Evolutionary conservation across 2,113 vertebrate species (phyloP).

Genomic region (Bubo scandiacus): DNA sequence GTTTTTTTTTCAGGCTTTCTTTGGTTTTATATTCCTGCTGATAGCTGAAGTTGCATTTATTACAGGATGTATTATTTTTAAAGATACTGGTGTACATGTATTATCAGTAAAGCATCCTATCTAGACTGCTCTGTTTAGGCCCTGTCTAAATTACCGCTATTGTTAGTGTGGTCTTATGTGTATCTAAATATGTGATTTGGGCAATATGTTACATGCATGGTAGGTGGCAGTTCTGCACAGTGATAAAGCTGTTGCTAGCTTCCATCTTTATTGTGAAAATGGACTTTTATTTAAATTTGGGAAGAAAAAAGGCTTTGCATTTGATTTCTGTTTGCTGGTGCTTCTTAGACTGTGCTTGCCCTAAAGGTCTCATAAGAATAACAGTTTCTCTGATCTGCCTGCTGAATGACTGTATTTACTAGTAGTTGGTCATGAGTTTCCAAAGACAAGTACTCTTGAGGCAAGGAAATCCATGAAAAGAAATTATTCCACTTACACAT

Average conservation of each 20-base stretch:
- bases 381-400: not conserved
- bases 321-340: not conserved
- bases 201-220: not conserved
- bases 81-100: not conserved
- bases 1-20: not conserved
- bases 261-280: not conserved
- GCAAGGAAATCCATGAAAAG: not conserved
- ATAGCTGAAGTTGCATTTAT: not conserved
- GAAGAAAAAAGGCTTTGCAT: not conserved
- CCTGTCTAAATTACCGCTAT: not conserved
- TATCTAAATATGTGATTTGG: not conserved
- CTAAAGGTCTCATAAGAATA: not conserved
- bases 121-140: not conserved
- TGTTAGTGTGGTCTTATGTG: rapidly evolving
- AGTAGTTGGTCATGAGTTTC: not conserved
- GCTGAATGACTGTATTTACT: not conserved
- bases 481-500: not conserved
- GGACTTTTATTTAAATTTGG: not conserved
- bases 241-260: not conserved
- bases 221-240: not conserved
- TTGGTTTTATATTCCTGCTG: not conserved
- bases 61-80: not conserved
- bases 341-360: not conserved
- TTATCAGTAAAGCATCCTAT: not conserved
- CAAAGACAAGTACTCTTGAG: not conserved